A percentile compares a stretch with the other conserved stretches of the same genome.
phyloP scores from a whole-genome alignment of 1,140 invertebrate genomes.

The Calephelis virginiensis region DNA sequence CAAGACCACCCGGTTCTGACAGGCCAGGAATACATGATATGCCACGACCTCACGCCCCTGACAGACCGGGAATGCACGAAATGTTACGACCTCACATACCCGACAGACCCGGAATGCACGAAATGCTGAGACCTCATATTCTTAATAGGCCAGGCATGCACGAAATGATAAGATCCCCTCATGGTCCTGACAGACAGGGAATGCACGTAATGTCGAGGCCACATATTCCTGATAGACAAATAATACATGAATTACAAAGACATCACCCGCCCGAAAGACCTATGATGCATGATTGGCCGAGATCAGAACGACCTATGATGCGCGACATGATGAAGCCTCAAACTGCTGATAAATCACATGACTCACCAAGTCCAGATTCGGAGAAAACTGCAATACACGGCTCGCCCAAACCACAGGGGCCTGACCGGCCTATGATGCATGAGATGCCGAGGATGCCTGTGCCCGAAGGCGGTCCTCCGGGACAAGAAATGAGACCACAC shows the following conservation, averaged over 20 bases:
- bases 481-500: slow-evolving; percentile 38
- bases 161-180: slow-evolving; percentile 21
- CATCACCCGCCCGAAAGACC: slow-evolving; percentile 50
- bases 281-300: slow-evolving; percentile 24
- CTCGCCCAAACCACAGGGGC: slow-evolving; percentile 12
- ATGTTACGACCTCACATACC: slow-evolving; percentile 22
- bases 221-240: slow-evolving; percentile 16
- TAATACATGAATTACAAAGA: slow-evolving; percentile 35
- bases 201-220: slow-evolving; percentile 10
- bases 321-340: slow-evolving; percentile 20
- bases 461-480: slow-evolving; percentile 25
- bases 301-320: slow-evolving; percentile 20
- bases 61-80: slow-evolving; percentile 18
- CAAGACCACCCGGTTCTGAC: slow-evolving; percentile 19
- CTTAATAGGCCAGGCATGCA: slow-evolving; percentile 16
- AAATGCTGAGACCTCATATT: slow-evolving; percentile 14
- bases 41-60: slow-evolving; percentile 19
- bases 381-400: not conserved
- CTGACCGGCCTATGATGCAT: slow-evolving; percentile 10
- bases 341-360: slow-evolving; percentile 4
- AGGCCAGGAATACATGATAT: slow-evolving; percentile 26
- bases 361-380: not conserved
- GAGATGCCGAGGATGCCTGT: slow-evolving; percentile 18
- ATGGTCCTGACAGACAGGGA: slow-evolving; percentile 16
- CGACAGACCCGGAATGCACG: slow-evolving; percentile 28